A percentile compares a stretch with the other conserved stretches of the same genome.
Conservation (phyloP, 2,113 vertebrate genomes). For the Cavia porcellus region DNA sequence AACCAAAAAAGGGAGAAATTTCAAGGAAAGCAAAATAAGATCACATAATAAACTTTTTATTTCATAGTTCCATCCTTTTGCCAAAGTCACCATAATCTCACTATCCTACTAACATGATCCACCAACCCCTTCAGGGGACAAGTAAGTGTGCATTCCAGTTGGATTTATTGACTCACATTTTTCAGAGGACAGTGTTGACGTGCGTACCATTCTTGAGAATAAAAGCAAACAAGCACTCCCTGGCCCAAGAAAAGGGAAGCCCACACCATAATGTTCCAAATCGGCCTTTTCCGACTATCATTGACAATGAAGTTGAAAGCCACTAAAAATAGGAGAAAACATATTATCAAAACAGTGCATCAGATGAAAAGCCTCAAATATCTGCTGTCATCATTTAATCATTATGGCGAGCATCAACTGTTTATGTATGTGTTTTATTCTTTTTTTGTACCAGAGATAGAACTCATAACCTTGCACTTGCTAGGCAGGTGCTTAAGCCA, state of each 20-base stretch:
- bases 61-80: background rate
- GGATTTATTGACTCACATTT: conserved; percentile 88
- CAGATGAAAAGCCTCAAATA: background rate
- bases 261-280: conserved; percentile 99
- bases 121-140: background rate
- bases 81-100: background rate
- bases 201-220: conserved; percentile 98
- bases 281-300: conserved; percentile 94
- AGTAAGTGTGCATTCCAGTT: background rate
- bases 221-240: conserved; percentile 95
- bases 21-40: background rate
- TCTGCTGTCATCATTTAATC: background rate
- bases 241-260: conserved; percentile 95
- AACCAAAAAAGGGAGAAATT: background rate
- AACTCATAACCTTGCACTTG: no score
- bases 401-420: background rate
- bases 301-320: conserved; percentile 97
- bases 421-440: background rate
- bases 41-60: background rate
- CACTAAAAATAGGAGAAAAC: conserved; percentile 87
- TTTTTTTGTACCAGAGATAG: background rate
- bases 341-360: background rate
- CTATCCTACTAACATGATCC: background rate
- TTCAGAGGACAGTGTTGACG: conserved; percentile 93
- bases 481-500: no score